These are phyloP conservation scores for Enteromius treurensis DNA, from an alignment of 2,797 vertebrate species.

Conservation along the genomic window DNA sequence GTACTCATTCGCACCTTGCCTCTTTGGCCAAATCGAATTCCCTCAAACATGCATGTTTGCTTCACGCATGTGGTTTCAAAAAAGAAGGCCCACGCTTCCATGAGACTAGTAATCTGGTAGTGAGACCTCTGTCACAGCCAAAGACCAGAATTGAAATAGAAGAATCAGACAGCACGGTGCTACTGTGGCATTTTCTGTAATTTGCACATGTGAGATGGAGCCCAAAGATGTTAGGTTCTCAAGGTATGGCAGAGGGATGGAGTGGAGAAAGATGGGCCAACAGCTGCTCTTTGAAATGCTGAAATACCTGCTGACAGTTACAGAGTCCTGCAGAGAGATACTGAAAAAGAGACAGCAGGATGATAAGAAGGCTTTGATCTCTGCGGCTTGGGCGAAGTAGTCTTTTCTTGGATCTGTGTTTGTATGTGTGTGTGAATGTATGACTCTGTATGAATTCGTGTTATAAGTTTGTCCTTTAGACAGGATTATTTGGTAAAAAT, in stretches of 20 bases:
- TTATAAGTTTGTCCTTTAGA: conserved; percentile 12
- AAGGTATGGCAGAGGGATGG: conserved; percentile 58
- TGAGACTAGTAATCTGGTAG: conserved; percentile 64
- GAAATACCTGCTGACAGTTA: conserved; percentile 68
- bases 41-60: conserved; percentile 18
- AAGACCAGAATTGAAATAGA: conserved; percentile 61
- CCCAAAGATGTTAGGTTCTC: conserved; percentile 46
- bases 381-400: conserved; percentile 65
- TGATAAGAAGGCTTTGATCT: conserved; percentile 78
- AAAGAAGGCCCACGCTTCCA: conserved; percentile 58
- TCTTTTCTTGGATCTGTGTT: conserved; percentile 8
- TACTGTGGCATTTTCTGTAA: background rate
- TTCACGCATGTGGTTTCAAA: conserved; percentile 60
- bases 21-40: conserved; percentile 20
- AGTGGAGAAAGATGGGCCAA: conserved; percentile 66
- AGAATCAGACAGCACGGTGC: conserved; percentile 58
- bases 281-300: conserved; percentile 59
- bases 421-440: background rate
- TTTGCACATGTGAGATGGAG: conserved; percentile 34
- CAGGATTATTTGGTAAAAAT: background rate
- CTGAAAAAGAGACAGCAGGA: conserved; percentile 45
- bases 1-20: conserved; percentile 8
- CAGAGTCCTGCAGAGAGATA: conserved; percentile 63
- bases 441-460: background rate
- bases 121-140: conserved; percentile 42